Conservation (phyloP, 2,113 vertebrate genomes). For the Platysternon megacephalum region DNA sequence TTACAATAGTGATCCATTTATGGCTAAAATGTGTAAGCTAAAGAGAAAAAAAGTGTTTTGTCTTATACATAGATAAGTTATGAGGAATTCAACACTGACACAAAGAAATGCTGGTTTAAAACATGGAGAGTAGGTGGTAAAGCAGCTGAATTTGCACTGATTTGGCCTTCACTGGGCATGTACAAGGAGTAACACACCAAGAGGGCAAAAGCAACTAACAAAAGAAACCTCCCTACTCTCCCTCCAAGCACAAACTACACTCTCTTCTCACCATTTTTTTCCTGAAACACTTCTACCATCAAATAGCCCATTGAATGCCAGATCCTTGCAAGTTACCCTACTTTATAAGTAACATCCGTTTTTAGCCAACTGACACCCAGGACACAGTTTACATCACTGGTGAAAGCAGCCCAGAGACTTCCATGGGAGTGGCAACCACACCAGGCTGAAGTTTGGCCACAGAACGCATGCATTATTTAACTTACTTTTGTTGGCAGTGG, state of each 20-base stretch:
- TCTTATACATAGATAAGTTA: background rate
- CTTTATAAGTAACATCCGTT: background rate
- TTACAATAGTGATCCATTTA: background rate
- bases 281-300: background rate
- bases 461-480: background rate
- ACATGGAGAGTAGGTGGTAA: background rate
- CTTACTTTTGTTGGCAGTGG: constrained; percentile 97
- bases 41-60: background rate
- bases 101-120: fast-evolving
- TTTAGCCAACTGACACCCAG: background rate
- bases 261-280: background rate
- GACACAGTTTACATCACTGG: background rate
- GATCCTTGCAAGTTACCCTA: background rate
- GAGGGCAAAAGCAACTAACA: fast-evolving
- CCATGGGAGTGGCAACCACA: fast-evolving
- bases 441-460: background rate
- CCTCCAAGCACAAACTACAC: fast-evolving
- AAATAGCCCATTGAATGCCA: background rate
- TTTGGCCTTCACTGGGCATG: background rate
- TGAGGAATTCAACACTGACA: fast-evolving
- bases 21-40: background rate
- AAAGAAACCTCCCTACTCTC: background rate
- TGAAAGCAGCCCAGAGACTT: background rate
- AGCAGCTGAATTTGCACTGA: background rate
- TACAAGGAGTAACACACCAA: background rate